Evolutionary conservation across 2,888 invertebrate species (phyloP).

Genomic region (Oscheius sp.): DNA sequence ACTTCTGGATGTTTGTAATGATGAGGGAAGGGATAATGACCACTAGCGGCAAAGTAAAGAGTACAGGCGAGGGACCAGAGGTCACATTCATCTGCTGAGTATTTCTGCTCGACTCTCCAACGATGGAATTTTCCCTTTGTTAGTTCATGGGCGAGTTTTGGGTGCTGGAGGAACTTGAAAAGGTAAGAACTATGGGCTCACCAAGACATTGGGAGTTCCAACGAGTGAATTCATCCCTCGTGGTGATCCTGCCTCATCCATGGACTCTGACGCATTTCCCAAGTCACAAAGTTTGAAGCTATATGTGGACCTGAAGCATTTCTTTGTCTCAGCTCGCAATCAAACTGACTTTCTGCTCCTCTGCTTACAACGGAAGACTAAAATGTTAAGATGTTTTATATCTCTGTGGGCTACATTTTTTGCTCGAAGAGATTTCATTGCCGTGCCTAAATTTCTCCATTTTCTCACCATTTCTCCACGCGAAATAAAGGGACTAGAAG

Average conservation of each 20-base stretch:
- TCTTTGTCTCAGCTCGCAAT: neutral
- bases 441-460: slow-evolving; percentile 31
- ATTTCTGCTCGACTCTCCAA: slow-evolving; percentile 33
- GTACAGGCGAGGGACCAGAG: slow-evolving; percentile 49
- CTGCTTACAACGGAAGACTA: slow-evolving; percentile 29
- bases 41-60: slow-evolving; percentile 40
- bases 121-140: slow-evolving; percentile 15
- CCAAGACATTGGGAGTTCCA: slow-evolving; percentile 43
- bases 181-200: slow-evolving; percentile 1
- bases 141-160: slow-evolving; percentile 33
- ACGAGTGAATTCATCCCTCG: slow-evolving; percentile 47
- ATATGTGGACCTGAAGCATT: slow-evolving; percentile 22
- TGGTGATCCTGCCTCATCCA: slow-evolving; percentile 16
- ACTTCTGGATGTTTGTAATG: neutral
- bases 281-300: slow-evolving; percentile 51
- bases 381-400: slow-evolving; percentile 49
- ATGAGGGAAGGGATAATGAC: slow-evolving; percentile 34
- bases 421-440: slow-evolving; percentile 32
- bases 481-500: neutral
- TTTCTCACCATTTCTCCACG: neutral
- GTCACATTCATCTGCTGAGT: slow-evolving; percentile 41
- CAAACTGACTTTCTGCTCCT: slow-evolving; percentile 25
- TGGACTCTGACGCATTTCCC: slow-evolving; percentile 32
- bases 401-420: slow-evolving; percentile 45
- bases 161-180: slow-evolving; percentile 31